Percentiles rank a stretch among this genome's conserved stretches.
Conservation (phyloP, 2,113 vertebrate species). For the Pomatorhinus ruficollis region DNA sequence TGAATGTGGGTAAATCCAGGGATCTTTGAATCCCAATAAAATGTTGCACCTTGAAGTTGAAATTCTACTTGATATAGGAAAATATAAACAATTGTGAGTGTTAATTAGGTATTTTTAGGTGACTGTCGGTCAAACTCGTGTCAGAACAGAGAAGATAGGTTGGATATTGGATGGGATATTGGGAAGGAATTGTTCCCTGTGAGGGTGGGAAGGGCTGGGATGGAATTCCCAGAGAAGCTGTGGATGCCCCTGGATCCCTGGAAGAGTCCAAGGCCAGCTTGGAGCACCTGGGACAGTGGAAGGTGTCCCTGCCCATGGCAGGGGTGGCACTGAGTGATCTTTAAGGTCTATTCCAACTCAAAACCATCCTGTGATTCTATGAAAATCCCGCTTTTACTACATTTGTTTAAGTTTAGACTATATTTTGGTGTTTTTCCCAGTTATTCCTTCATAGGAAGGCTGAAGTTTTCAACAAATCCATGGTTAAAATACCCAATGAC, state of each 20-base stretch:
- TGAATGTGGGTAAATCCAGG: background rate
- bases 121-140: accelerated
- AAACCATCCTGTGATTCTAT: accelerated
- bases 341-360: background rate
- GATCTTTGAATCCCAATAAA: background rate
- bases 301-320: background rate
- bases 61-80: background rate
- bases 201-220: background rate
- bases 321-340: accelerated
- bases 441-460: background rate
- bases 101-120: background rate
- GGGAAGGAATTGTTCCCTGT: background rate
- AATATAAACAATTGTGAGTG: background rate
- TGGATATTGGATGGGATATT: background rate
- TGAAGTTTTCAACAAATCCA: background rate
- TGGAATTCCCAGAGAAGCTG: background rate
- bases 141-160: background rate
- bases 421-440: background rate
- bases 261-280: accelerated
- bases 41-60: background rate
- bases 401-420: background rate
- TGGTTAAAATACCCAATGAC: background rate
- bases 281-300: background rate
- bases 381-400: background rate
- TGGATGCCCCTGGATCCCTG: background rate